Evolutionary conservation across 2,113 vertebrate genomes (phyloP), one percentile per base, ranked within the genome.

Genomic region (Phyllostomus discolor): DNA sequence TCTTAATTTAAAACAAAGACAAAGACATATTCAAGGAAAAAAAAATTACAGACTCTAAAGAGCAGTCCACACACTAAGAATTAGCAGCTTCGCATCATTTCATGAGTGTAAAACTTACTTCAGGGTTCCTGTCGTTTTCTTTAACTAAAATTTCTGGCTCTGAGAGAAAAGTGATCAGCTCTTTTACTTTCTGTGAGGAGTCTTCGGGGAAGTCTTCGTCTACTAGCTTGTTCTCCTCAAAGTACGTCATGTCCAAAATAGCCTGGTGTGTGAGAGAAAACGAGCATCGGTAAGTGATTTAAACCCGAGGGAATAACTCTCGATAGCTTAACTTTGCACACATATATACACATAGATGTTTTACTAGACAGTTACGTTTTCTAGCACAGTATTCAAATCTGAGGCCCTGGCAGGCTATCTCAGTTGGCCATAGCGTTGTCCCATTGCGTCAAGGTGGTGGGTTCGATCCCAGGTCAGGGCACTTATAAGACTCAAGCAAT

Each of bases 171-270:
- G 97, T 98, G 90, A 98, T 98, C 89, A 99, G 98, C 92, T 99
- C 99, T 98, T 99, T 98, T 92, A 99, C 99, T 98, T 99, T 99
- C 94, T 99, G 98, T 46, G 99, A 98, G 64, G 98, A 99, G 75
- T 99, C 99, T 96, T 99, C 99, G 15, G 99, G 99, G 96, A 99
- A 99, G 98, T 99, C 99, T 98, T 99, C 99, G 98, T 99, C 99
- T 93, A 99, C 99, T 95, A 99, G 98, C 90, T 99, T 99, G 93
- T 99, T 99, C 97, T 99, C 99, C 96, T 99, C 99, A 98, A 99
- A 99, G 98, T 99, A 99, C 0, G 99, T 99, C 96, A 99, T 99
- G 96, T 99, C 99, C 95, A 99, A 97, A 66, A 99, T 98, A 69
- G 99, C 99, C 99, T 99, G 90, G 24, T 50, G n/a, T 89, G 43